These are phyloP conservation scores for Carduelis carduelis DNA, from an alignment of 2,797 vertebrate species.

Conservation along the genomic window DNA sequence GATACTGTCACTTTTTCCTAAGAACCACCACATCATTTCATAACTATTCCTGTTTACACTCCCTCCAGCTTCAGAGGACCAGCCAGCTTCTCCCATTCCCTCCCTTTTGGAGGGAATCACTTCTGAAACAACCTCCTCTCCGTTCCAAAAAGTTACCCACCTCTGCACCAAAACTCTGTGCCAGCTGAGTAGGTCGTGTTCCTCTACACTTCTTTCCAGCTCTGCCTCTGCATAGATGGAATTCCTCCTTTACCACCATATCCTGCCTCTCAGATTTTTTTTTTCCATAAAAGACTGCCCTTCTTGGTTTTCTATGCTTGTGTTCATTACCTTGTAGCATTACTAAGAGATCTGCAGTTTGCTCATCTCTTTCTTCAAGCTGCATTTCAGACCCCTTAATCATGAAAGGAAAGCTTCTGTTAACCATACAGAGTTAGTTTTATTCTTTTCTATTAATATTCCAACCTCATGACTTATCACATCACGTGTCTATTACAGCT, in stretches of 20 bases:
- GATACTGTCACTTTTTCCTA: neutral
- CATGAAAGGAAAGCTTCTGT: neutral
- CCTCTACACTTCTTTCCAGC: neutral
- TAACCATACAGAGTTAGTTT: neutral
- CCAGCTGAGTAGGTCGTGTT: neutral
- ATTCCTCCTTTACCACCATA: neutral
- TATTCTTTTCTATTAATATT: slow-evolving; percentile 18
- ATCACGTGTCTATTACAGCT: neutral
- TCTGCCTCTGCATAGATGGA: neutral
- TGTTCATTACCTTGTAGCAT: neutral
- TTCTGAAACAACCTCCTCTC: neutral
- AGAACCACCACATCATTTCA: neutral
- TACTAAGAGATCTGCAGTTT: neutral
- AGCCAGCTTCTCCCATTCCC: neutral
- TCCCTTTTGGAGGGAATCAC: neutral
- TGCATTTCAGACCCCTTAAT: neutral
- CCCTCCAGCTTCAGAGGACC: neutral
- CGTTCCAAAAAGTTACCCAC: neutral
- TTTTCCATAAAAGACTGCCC: neutral
- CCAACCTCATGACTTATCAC: neutral
- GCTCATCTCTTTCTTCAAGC: neutral
- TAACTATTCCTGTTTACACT: neutral
- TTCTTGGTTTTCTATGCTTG: neutral
- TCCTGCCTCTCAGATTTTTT: neutral
- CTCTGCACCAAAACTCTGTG: neutral